Evolutionary conservation across 2,888 invertebrate genomes (phyloP), one percentile per base, ranked within the genome.

Genomic region (Cheilosia variabilis): DNA sequence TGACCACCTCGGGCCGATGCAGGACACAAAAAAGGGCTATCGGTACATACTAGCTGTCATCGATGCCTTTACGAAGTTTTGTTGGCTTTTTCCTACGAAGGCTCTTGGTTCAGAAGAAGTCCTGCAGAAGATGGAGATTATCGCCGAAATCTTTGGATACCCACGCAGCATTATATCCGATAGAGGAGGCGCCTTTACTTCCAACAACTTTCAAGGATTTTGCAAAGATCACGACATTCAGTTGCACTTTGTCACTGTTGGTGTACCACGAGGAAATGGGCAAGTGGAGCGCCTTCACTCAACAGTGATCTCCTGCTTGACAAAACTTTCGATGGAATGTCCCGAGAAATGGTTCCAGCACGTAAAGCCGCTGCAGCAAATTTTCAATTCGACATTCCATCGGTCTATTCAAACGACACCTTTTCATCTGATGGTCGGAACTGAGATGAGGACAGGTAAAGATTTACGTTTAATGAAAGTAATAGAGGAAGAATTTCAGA

Each of bases 1-100:
- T 9, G 91, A 91, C 52, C 91, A 91, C 50, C 45, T 91, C 2
- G 91, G 91, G 4, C 90, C 91, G 4, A 50, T 90, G 65, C 79
- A 88, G 0, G 84, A 79, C n/a, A 87, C 87, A 7, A 77, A 69
- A 31, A 88, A 83, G 31, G 37, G 87, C 9, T 90, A 90, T 52
- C 89, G 89, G 31, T 88, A 91, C 60, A 89, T 91, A 2, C 87
- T 91, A 0, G 89, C 90, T 0, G 66, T 90, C 1, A 69, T 91
- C 0, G 90, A 91, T 83, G 89, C 82, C 0, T 91, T 90, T 53
- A 89, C 90, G 0, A 91, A 91, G 65, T 91, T 79, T 52, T 60
- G 60, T 19, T 87, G 82, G 87, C 69, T 84, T 31, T 87, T 83
- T 65, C 81, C 87, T 0, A 82, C 82, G 22, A 87, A 87, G 52